A percentile compares a stretch with the other conserved stretches of the same genome.
Conservation (phyloP, 2,888 invertebrate species). For the Drosophila basisetae region DNA sequence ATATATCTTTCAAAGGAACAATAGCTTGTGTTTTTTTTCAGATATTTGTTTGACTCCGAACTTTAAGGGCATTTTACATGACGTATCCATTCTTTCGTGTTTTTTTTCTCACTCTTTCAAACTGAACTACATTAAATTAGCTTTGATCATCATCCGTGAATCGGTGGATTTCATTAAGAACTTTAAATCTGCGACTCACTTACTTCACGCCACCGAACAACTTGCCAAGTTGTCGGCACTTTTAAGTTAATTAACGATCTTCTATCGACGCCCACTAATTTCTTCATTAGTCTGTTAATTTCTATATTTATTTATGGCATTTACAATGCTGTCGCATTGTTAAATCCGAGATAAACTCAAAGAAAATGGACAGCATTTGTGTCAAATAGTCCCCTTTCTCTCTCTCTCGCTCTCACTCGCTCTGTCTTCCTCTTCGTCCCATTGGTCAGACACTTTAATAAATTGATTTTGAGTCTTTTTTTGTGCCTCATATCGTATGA, state of each 20-base stretch:
- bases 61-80: not conserved
- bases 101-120: not conserved
- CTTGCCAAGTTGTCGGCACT: constrained; percentile 42
- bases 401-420: not conserved
- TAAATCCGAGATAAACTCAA: constrained; percentile 2
- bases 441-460: constrained; percentile 17
- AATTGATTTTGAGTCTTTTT: constrained; percentile 37
- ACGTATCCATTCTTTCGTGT: fast-evolving
- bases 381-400: not conserved
- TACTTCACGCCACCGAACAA: not conserved
- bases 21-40: not conserved
- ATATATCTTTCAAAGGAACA: not conserved
- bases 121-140: not conserved
- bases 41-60: not conserved
- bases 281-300: constrained; percentile 53
- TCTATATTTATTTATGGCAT: constrained; percentile 27
- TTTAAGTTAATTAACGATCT: constrained; percentile 55
- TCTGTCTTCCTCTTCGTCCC: not conserved
- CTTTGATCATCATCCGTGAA: not conserved
- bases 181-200: not conserved
- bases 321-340: constrained; percentile 20
- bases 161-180: not conserved
- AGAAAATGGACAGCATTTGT: not conserved
- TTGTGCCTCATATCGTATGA: constrained; percentile 31
- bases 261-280: constrained; percentile 47